Percentiles rank a stretch among this genome's conserved stretches.
Evolutionary conservation across 2,797 vertebrate species (phyloP).

Genomic region (Microctenopoma lineatum): DNA sequence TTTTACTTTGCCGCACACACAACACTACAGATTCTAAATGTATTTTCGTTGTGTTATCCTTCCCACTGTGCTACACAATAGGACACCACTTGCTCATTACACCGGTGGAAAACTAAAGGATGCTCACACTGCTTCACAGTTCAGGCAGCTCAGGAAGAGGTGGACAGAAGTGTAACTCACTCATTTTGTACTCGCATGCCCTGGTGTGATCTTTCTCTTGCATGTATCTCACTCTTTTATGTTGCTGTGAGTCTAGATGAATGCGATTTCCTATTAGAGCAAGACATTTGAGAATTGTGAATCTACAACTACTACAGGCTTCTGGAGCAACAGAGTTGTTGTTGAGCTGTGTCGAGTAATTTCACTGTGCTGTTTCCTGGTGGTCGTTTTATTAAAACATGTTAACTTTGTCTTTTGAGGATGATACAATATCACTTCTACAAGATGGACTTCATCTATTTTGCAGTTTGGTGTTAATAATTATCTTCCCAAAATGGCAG

Average conservation of each 20-base stretch:
- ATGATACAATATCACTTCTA: neutral
- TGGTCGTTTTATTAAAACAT: too few species aligned
- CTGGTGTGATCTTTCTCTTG: neutral
- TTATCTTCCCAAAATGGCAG: slow-evolving; percentile 7
- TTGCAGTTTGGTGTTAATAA: neutral
- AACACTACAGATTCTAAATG: slow-evolving; percentile 27
- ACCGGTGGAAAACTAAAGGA: slow-evolving; percentile 28
- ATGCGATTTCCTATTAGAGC: neutral
- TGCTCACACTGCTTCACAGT: slow-evolving; percentile 23
- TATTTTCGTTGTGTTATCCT: slow-evolving; percentile 50
- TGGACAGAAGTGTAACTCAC: neutral
- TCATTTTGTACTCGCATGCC: slow-evolving; percentile 12
- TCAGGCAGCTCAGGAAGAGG: slow-evolving; percentile 20
- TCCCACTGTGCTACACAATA: slow-evolving; percentile 43
- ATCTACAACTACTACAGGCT: too few species aligned
- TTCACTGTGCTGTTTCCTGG: too few species aligned
- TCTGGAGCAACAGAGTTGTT: too few species aligned
- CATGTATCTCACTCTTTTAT: slow-evolving; percentile 7
- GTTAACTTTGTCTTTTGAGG: too few species aligned
- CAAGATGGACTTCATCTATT: slow-evolving; percentile 23
- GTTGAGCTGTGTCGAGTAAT: too few species aligned
- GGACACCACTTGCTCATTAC: slow-evolving; percentile 65
- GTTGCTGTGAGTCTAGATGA: slow-evolving; percentile 12
- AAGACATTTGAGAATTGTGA: neutral
- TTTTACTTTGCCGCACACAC: slow-evolving; percentile 34